Evolutionary conservation across 2,888 invertebrate species (phyloP), one percentile per base, ranked within the genome.

Genomic region (Lepidocyrtoides sp.): DNA sequence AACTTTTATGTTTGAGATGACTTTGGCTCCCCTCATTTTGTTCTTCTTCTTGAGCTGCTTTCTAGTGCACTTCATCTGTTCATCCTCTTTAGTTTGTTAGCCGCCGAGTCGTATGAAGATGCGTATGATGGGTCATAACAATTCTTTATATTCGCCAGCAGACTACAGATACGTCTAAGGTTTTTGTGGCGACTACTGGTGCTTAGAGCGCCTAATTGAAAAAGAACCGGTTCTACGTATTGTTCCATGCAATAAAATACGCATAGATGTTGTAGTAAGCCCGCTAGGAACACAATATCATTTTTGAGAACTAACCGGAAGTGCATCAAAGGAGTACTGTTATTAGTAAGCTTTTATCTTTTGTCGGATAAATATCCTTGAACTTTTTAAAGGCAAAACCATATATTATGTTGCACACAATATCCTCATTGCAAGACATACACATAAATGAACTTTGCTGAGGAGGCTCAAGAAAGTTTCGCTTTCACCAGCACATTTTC

Each of bases 311-410:
- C 77, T 79, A 54, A 41, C 81, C 66, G 81, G 79, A 88, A 88
- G 88, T 88, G 88, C 88, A 88, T 88, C 88, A 54, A 72, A 87
- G 48, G 48, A 41, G 60, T 44, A 20, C 48, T 66, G 17, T 48
- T 57, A 87, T 36, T 60, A 86, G 20, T 44, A 36, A 41, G 75
- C 60, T 63, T 57, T 86, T 77, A 77, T 69, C 72, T 26, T 81
- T 44, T 66, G 20, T 29, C 66, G 77, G 87, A 87, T 63, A 51
- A 87, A 87, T 87, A 77, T 36, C 57, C 82, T 82, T 57, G 79
- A 79, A 79, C 79, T 79, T 79, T 77, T 54, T 54, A 54, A 54
- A 36, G 54, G 54, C 36, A 79, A 26, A 44, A 26, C 29, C n/a
- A 32, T n/a, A 7, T 12, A 7, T 5, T 41, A 54, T 54, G 48